Evolutionary conservation across 2,113 vertebrate genomes (phyloP), one percentile per base, ranked within the genome.

Genomic region (Menura novaehollandiae): DNA sequence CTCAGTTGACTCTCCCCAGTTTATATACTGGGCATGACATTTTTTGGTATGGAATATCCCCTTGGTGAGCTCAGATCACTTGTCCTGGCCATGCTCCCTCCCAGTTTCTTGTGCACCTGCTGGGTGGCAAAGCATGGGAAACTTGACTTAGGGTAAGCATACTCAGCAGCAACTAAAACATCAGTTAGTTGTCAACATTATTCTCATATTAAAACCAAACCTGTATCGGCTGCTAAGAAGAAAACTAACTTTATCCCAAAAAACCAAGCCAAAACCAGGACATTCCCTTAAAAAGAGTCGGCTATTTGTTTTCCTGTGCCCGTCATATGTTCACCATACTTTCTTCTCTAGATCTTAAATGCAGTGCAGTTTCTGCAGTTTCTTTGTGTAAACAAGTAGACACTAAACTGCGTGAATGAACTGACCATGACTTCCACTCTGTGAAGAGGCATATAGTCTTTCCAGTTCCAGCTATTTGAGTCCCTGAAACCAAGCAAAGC

Each of bases 391-490:
- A 51, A 37, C 35, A 80, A 20, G 5, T 71, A 52, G 41, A 20
- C 39, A 14, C 37, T 85, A 44, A 67, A 37, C 41, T 88, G 41
- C 17, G 9, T 63, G 33, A 58, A 46, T 47, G 33, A 63, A 15
- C 10, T 62, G 32, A 23, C 33, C 1, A 0, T 69, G 62, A 71
- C 52, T 30, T 87, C 26, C 47, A 11, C 3, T 37, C 24, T 37
- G 12, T 60, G 17, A 72, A 47, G 56, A 68, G 30, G 6, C 0
- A 0, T 47, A 4, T 3, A 5, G 0, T 78, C 19, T 37, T 86
- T 69, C 81, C 53, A 62, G 8, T 49, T 84, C 23, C 74, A 43
- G 22, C 5, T 77, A 2, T 77, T 59, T 88, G 15, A 89, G 49
- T 66, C 39, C 6, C 2, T 13, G 51, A 73, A 81, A 62, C 8